These are phyloP conservation scores for Zaprionus kolodkinae DNA, from an alignment of 1,140 invertebrate genomes.

Conservation along the genomic window DNA sequence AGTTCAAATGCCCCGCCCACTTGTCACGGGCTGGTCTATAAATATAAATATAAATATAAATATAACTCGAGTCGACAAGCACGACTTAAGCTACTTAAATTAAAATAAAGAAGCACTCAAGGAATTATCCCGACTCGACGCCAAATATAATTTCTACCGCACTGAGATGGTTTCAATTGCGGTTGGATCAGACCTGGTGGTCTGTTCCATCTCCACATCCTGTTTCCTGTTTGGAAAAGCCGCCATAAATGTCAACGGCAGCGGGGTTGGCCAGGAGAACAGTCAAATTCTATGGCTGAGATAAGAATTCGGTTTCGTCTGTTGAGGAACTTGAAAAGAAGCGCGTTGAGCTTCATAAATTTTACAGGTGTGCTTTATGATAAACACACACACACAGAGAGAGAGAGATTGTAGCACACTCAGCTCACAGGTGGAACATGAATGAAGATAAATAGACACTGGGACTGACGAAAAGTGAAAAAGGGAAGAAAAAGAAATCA, in stretches of 20 bases:
- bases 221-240: neutral
- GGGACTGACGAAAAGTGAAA: constrained; percentile 23
- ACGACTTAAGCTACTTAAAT: constrained; percentile 70
- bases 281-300: constrained; percentile 22
- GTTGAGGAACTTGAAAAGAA: constrained; percentile 6
- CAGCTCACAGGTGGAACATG: constrained; percentile 15
- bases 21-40: constrained; percentile 10
- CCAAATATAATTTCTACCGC: constrained; percentile 64
- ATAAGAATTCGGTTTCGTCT: constrained; percentile 21
- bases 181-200: neutral
- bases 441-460: constrained; percentile 46
- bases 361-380: constrained; percentile 49
- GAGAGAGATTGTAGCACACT: neutral
- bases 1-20: neutral
- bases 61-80: constrained; percentile 11
- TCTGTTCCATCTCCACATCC: neutral
- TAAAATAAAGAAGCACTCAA: constrained; percentile 65
- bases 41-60: constrained; percentile 36
- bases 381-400: constrained; percentile 14
- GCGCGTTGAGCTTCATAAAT: constrained; percentile 22
- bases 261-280: neutral
- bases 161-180: constrained; percentile 44
- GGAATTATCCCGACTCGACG: constrained; percentile 50
- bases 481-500: constrained; percentile 36
- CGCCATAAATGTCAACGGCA: constrained; percentile 65